Conservation (phyloP, 2,888 invertebrate species). For the Anoncus sp. region DNA sequence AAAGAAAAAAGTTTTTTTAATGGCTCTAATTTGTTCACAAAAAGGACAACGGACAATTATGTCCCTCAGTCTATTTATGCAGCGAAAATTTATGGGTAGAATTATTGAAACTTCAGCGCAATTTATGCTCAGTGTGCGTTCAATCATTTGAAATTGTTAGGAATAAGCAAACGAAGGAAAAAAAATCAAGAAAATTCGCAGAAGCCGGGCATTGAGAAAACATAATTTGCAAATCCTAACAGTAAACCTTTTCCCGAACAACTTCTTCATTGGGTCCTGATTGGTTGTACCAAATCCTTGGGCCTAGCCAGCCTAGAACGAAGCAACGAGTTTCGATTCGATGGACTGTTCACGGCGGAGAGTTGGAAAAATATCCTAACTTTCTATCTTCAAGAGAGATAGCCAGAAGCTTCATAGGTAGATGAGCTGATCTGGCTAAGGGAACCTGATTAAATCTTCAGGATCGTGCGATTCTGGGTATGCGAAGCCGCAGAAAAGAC, state of each 20-base stretch:
- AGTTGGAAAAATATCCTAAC: constrained; percentile 35
- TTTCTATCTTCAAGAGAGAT: constrained; percentile 45
- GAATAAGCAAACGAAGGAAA: not conserved
- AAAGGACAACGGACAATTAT: too few relatives aligned
- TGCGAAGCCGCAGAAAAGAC: constrained; percentile 12
- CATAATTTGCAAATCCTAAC: constrained; percentile 36
- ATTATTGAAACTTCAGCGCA: not conserved
- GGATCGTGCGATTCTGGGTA: constrained; percentile 43
- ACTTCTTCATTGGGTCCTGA: not conserved
- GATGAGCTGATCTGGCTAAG: constrained; percentile 25
- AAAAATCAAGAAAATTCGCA: not conserved
- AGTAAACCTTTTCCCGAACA: constrained; percentile 15
- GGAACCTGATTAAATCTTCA: constrained; percentile 55
- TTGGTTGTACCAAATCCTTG: constrained; percentile 35
- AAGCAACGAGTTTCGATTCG: constrained; percentile 43
- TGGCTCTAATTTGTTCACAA: not conserved
- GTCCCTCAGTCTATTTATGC: too few relatives aligned
- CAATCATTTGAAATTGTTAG: not conserved
- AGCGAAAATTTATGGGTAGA: not conserved
- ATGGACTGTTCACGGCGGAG: constrained; percentile 20
- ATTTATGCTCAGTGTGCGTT: not conserved
- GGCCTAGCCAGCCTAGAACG: constrained; percentile 17
- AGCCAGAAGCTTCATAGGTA: constrained; percentile 25
- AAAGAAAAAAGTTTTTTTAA: not conserved
- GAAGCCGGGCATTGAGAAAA: constrained; percentile 4